Base-by-base conservation (phyloP, 64 coral and sea anemone species). In the Actinia tenebrosa region DNA sequence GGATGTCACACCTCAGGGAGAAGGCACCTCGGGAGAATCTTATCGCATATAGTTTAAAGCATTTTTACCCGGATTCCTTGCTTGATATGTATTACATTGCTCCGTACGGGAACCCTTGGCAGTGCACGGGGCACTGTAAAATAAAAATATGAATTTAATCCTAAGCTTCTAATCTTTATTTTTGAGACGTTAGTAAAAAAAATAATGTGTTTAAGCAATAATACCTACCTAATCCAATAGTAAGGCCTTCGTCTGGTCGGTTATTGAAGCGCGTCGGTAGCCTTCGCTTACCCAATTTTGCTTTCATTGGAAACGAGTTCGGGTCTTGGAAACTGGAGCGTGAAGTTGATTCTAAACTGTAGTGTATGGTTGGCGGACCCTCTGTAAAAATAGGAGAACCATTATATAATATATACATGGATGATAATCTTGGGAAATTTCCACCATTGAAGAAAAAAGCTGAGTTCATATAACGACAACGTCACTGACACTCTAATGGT, bases 291-390 rank as follows among this genome's bases (percentile, higher is more conserved):
- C 44, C 18, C 13, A 64, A 10, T 22, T 85, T 60, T 45, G 53
- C 54, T 60, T 85, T 58, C 47, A 47, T 42, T 3, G 77, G 60
- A 42, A 87, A 91, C 45, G 22, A 62, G 47, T 46, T 87, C 5
- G 90, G 90, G 61, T 91, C 90, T 77, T 80, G 78, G 46, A 87
- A 91, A 55, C 78, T 87, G 20, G 84, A 91, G 16, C 90, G 84
- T 56, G 90, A 91, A 0, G 85, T 91, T 72, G 90, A 91, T 78
- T 91, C 85, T 72, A 91, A 85, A 77, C 90, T 87, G 63, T 91
- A 87, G 59, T 87, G 43, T 9, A 91, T 87, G 22, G 44, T 59
- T 3, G 90, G 90, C 1, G 90, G 90, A 18, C 78, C 78, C 27
- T 42, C 90, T 91, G 16, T 87, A 25, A 52, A 59, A 75, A 42